Evolutionary conservation across 2,888 invertebrate genomes (phyloP), one percentile per base, ranked within the genome.

Genomic region (Lottia scabra): DNA sequence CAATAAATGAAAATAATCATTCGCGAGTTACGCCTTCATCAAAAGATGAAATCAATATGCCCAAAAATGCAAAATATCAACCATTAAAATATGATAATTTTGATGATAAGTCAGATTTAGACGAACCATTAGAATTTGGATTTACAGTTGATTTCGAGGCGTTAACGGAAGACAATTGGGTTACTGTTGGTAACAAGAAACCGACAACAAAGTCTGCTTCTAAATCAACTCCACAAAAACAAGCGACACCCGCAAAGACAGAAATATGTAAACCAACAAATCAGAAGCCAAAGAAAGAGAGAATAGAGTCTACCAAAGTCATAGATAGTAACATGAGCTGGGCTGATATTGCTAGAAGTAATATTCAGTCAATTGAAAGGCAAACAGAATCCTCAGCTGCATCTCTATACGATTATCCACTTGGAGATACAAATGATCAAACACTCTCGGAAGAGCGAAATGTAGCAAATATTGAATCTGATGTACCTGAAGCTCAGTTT

Each of bases 311-410:
- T 26, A 15, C 8, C 44, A 69, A 69, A 43, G 19, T 43, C 2
- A 23, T 15, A 3, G 26, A 63, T 19, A 45, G 68, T 23, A n/a
- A 13, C 16, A 68, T 75, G 72, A 65, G 78, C 5, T 78, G 78
- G 78, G 78, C 78, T 8, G 78, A 78, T 70, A 71, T 78, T 15
- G 78, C 78, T 15, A 65, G 69, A 6, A 44, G 63, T 44, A 43
- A 65, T 16, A 66, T 44, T 26, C 16, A 68, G 15, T 63, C 30
- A 45, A 48, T 56, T 15, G 45, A 66, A n/a, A 44, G 13, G 27
- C 66, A 66, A 19, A 48, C 67, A 43, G n/a, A n/a, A 15, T 23
- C n/a, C 16, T 10, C 68, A 26, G 48, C 44, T 63, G 3, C 56
- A 64, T 16, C 19, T 13, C 19, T 43, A 16, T 8, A 23, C 8